These are phyloP conservation scores for Hypomesus transpacificus DNA, from an alignment of 2,113 vertebrate genomes.

Conservation along the genomic window DNA sequence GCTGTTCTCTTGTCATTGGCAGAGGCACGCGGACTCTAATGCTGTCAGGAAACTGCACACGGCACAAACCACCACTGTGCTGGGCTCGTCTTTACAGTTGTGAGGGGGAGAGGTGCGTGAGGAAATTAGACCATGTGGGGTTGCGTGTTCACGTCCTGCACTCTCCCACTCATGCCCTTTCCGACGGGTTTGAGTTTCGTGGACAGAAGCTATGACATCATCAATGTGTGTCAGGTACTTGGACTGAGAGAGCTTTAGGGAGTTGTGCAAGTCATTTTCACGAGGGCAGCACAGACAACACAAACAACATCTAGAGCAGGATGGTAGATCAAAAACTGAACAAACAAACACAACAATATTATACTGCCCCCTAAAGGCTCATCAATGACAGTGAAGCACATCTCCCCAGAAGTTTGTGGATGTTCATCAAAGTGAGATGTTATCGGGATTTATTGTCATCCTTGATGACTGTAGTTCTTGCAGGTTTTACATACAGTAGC, in stretches of 20 bases:
- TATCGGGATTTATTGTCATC: no score
- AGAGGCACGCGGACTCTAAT: slow-evolving; percentile 28
- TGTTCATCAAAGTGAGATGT: no score
- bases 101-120: slow-evolving; percentile 14
- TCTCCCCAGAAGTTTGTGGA: not conserved
- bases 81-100: slow-evolving; percentile 25
- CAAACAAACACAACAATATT: slow-evolving; percentile 36
- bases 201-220: no score
- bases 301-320: no score
- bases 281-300: no score
- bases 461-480: no score
- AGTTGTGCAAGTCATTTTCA: no score
- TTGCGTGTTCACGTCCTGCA: slow-evolving; percentile 6
- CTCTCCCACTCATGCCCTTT: not conserved
- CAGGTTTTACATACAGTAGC: not conserved
- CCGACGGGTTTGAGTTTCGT: no score
- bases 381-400: slow-evolving; percentile 27
- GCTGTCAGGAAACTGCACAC: slow-evolving; percentile 22
- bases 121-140: not conserved
- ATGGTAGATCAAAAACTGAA: not conserved
- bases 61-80: slow-evolving; percentile 30
- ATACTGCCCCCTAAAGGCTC: slow-evolving; percentile 65
- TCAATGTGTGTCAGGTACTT: no score
- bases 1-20: slow-evolving; percentile 57
- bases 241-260: no score